Conservation (phyloP, 2,797 vertebrate genomes). For the Anabacerthia variegaticeps region DNA sequence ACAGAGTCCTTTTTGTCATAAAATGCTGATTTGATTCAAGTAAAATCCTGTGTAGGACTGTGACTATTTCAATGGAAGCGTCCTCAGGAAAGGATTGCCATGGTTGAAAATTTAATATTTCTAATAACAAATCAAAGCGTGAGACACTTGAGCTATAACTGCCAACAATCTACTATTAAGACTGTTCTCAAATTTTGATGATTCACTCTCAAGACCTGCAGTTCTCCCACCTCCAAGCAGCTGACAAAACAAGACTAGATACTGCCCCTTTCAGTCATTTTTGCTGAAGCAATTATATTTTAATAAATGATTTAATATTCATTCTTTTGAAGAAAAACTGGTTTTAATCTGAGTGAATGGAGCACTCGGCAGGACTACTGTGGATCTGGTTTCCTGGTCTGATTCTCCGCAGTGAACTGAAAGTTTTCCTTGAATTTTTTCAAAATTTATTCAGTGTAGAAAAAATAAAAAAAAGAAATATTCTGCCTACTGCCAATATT, state of each 20-base stretch:
- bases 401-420: not conserved
- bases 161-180: not conserved
- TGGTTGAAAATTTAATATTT: not conserved
- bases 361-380: not conserved
- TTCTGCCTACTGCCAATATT: not conserved
- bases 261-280: not conserved
- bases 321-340: not conserved
- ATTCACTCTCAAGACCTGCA: not conserved
- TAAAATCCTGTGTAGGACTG: not conserved
- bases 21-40: conserved; percentile 3
- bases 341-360: not conserved
- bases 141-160: not conserved
- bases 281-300: not conserved
- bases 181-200: not conserved
- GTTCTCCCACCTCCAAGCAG: rapidly evolving
- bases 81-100: not conserved
- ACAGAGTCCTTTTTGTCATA: not conserved
- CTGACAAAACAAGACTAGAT: not conserved
- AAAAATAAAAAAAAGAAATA: not conserved
- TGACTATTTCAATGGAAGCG: not conserved
- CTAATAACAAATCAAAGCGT: not conserved
- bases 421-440: not conserved
- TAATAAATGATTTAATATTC: not conserved
- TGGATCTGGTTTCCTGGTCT: not conserved
- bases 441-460: not conserved